Evolutionary conservation across 2,888 invertebrate species (phyloP).

Genomic region (Drosophila vallismaia): DNA sequence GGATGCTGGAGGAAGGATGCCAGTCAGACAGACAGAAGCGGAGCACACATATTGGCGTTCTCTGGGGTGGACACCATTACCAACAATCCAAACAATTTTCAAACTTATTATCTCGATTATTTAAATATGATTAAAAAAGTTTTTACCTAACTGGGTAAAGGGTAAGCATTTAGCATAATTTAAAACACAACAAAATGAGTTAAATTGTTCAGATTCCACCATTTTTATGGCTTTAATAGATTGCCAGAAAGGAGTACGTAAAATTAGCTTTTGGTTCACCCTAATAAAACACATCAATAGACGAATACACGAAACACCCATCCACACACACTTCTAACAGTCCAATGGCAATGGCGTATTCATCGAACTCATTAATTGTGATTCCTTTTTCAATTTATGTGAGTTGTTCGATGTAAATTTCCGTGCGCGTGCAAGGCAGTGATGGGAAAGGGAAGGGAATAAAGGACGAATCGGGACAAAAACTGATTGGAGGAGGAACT

Average conservation of each 20-base stretch:
- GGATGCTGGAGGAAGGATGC: constrained; percentile 24
- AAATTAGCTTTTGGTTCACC: constrained; percentile 9
- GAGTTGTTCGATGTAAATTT: constrained; percentile 53
- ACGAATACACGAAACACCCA: constrained; percentile 15
- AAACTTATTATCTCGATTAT: background rate
- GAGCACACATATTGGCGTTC: constrained; percentile 7
- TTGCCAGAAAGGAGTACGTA: no score
- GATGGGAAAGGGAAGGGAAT: background rate
- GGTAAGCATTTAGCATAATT: background rate
- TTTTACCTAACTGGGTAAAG: background rate
- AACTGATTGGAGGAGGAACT: constrained; percentile 4
- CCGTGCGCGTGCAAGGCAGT: constrained; percentile 49
- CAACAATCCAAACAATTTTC: background rate
- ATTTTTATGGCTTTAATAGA: no score
- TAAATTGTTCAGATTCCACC: no score
- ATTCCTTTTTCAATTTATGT: constrained; percentile 76
- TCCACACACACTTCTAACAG: constrained; percentile 24
- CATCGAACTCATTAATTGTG: constrained; percentile 81
- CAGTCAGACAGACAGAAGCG: constrained; percentile 26
- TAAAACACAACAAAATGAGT: no score
- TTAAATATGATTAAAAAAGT: background rate
- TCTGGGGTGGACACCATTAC: constrained; percentile 20
- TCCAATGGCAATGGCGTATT: constrained; percentile 58
- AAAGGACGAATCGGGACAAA: constrained; percentile 2
- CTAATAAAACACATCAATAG: constrained; percentile 18